A percentile compares a stretch with the other conserved stretches of the same genome.
Evolutionary conservation across 2,888 invertebrate genomes (phyloP).

Genomic region (Trissolcus japonicus): DNA sequence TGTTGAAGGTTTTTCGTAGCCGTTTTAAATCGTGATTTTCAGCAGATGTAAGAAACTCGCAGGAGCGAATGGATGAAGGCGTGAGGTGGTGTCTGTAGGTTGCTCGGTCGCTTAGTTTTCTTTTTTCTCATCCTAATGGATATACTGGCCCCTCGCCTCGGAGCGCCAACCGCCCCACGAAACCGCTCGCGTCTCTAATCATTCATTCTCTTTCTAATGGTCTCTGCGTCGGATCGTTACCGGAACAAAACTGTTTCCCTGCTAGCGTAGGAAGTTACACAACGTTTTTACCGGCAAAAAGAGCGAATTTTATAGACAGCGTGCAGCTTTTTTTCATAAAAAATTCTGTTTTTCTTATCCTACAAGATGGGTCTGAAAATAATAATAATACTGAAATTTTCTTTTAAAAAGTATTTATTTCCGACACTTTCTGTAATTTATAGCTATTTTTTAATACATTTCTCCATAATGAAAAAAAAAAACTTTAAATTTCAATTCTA

Average conservation of each 20-base stretch:
- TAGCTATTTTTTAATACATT: not conserved
- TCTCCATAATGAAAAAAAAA: too few species aligned
- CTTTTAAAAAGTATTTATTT: too few species aligned
- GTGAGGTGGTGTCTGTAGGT: conserved; percentile 38
- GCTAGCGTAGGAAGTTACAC: conserved; percentile 29
- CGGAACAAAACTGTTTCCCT: conserved; percentile 27
- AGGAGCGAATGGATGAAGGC: conserved; percentile 49
- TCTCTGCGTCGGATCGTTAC: conserved; percentile 36
- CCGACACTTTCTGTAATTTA: too few species aligned
- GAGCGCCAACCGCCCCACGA: conserved; percentile 29
- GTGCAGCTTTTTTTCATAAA: not conserved
- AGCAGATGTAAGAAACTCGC: conserved; percentile 65
- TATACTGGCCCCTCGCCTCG: conserved; percentile 12
- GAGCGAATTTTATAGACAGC: conserved; percentile 20
- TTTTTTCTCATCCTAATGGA: conserved; percentile 54
- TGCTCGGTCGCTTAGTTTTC: conserved; percentile 51
- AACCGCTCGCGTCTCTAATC: conserved; percentile 42
- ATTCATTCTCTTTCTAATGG: conserved; percentile 47
- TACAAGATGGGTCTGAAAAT: too few species aligned
- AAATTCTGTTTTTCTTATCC: too few species aligned
- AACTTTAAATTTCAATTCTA: too few species aligned
- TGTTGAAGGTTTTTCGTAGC: conserved; percentile 63
- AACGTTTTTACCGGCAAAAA: conserved; percentile 27
- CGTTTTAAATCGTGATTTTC: conserved; percentile 68
- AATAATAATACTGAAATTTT: too few species aligned